These are phyloP conservation scores for Characodon lateralis DNA, from an alignment of 2,797 vertebrate species.

Conservation along the genomic window DNA sequence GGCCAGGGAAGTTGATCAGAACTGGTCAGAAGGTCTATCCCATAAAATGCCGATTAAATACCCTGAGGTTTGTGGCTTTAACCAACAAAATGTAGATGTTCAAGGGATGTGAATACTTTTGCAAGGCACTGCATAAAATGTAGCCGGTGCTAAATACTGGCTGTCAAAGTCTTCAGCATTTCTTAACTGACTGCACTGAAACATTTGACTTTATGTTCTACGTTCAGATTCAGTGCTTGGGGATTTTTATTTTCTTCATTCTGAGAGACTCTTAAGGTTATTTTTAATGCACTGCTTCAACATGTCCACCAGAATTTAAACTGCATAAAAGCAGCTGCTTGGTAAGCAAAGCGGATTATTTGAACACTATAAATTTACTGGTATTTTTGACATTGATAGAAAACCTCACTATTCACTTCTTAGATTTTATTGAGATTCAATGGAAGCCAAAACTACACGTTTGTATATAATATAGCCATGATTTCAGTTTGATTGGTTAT, in stretches of 20 bases:
- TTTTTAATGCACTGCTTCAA: constrained; percentile 1
- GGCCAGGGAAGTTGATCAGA: neutral
- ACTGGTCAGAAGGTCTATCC: neutral
- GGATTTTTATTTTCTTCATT: neutral
- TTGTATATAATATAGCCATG: constrained; percentile 31
- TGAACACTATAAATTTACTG: neutral
- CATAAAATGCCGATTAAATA: neutral
- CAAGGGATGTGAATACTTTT: neutral
- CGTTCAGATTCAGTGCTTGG: neutral
- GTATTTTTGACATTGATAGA: constrained; percentile 3
- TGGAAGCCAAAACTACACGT: neutral
- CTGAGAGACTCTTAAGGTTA: no score
- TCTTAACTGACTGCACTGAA: neutral
- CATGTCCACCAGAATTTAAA: neutral
- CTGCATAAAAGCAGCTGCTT: neutral
- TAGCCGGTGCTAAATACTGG: neutral
- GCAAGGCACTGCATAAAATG: constrained; percentile 23
- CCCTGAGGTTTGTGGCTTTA: neutral
- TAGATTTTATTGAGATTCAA: neutral
- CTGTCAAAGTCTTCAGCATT: neutral
- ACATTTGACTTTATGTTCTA: neutral
- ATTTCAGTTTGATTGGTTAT: constrained; percentile 6
- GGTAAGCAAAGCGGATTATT: constrained; percentile 5
- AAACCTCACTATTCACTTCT: constrained; percentile 2
- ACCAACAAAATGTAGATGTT: neutral